These are phyloP conservation scores for Epinotia bilunana DNA, from an alignment of 2,888 invertebrate genomes.

Conservation along the genomic window DNA sequence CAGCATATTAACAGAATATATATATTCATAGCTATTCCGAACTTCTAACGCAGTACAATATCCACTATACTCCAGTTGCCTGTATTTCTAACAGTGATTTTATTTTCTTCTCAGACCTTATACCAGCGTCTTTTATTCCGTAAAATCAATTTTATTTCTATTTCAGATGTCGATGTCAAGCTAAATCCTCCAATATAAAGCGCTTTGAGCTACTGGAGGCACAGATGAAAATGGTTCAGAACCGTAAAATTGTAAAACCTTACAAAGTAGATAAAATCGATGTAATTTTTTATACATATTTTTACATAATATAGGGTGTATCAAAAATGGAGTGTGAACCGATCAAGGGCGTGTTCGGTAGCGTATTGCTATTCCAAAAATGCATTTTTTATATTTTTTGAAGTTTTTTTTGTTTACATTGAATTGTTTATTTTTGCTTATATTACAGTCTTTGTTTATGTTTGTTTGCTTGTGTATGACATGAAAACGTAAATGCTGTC, in stretches of 20 bases:
- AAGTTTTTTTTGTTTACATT: too few species aligned
- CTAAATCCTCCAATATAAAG: constrained; percentile 65
- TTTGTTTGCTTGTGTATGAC: too few species aligned
- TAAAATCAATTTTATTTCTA: constrained; percentile 62
- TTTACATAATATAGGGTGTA: too few species aligned
- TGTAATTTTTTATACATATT: too few species aligned
- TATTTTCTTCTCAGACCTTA: constrained; percentile 44
- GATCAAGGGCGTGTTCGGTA: too few species aligned
- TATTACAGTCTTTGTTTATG: too few species aligned
- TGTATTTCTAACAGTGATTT: constrained; percentile 42
- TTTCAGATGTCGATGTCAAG: constrained; percentile 68
- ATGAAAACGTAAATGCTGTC: too few species aligned
- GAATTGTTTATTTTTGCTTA: too few species aligned
- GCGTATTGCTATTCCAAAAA: too few species aligned
- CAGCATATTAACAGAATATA: neutral
- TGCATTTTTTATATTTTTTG: too few species aligned
- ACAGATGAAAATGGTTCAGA: constrained; percentile 25
- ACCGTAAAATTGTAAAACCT: neutral
- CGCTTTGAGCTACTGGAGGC: constrained; percentile 57
- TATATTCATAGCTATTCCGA: neutral
- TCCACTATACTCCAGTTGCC: constrained; percentile 13
- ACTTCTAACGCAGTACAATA: neutral
- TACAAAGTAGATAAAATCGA: neutral
- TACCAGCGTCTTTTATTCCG: constrained; percentile 48
- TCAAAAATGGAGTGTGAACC: too few species aligned